Percentiles rank a stretch among this genome's conserved stretches.
phyloP scores from a whole-genome alignment of 2,113 vertebrate genomes.

The Isichthys henryi region DNA sequence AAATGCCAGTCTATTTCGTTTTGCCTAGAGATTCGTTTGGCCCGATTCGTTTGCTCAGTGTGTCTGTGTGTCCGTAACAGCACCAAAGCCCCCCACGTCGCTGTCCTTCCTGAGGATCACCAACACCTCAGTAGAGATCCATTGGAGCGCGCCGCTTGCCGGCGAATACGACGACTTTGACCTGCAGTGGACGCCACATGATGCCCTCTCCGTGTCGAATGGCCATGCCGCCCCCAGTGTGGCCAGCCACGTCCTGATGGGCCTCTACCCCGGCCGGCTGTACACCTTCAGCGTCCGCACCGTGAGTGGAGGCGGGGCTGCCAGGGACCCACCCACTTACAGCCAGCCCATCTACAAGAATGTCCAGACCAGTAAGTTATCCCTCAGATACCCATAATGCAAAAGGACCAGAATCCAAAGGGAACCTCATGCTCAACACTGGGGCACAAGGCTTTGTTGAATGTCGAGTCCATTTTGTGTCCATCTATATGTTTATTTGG shows the following conservation, averaged over 20 bases:
- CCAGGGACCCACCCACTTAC: constrained; percentile 51
- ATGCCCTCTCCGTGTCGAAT: constrained; percentile 63
- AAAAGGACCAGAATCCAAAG: neutral
- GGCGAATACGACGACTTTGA: constrained; percentile 84
- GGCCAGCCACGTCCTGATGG: constrained; percentile 63
- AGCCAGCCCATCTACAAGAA: constrained; percentile 70
- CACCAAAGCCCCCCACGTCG: constrained; percentile 72
- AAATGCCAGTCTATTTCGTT: neutral
- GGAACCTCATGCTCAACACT: neutral
- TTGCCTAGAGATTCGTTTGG: neutral
- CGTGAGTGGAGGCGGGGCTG: constrained; percentile 59
- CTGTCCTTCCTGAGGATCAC: constrained; percentile 74
- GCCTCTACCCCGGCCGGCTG: constrained; percentile 76
- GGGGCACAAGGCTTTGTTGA: neutral
- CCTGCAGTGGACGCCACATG: constrained; percentile 77
- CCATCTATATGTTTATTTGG: neutral
- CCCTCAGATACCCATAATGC: neutral
- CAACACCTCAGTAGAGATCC: constrained; percentile 73
- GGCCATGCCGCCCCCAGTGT: constrained; percentile 60
- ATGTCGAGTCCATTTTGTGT: neutral
- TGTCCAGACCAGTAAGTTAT: constrained; percentile 78
- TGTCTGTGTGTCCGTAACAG: constrained; percentile 44
- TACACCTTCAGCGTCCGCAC: constrained; percentile 81
- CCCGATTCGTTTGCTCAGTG: neutral
- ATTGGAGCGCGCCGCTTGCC: constrained; percentile 71